A percentile compares a stretch with the other conserved stretches of the same genome.
phyloP scores from a whole-genome alignment of 2,888 invertebrate species.

The Taenaris catops region DNA sequence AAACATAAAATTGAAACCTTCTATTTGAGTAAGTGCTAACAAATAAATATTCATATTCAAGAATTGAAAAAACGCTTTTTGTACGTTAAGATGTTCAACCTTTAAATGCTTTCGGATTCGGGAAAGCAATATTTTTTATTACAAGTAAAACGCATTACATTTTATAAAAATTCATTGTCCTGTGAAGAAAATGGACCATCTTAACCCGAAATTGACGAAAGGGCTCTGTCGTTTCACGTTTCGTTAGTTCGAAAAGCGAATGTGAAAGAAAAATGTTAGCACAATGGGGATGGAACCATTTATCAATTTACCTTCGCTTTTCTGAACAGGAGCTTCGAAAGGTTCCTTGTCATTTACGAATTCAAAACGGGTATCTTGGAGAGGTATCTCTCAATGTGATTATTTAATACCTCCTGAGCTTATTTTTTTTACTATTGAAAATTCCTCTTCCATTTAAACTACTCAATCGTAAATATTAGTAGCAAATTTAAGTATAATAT shows the following conservation, averaged over 20 bases:
- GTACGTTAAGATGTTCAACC: too few relatives aligned
- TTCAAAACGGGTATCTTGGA: slow-evolving; percentile 9
- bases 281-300: slow-evolving; percentile 16
- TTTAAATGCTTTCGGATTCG: not conserved
- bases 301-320: slow-evolving; percentile 18
- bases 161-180: slow-evolving; percentile 7
- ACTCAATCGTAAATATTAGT: too few relatives aligned
- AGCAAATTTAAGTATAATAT: too few relatives aligned
- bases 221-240: slow-evolving; percentile 15
- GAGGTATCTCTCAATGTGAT: slow-evolving; percentile 5
- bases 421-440: too few relatives aligned
- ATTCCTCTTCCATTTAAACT: too few relatives aligned
- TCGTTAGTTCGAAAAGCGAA: slow-evolving; percentile 12
- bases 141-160: not conserved
- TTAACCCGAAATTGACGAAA: slow-evolving; percentile 10
- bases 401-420: not conserved
- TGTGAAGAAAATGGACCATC: slow-evolving; percentile 3
- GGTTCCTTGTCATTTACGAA: slow-evolving; percentile 14
- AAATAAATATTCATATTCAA: too few relatives aligned
- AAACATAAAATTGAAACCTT: too few relatives aligned
- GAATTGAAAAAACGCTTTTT: too few relatives aligned
- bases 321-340: slow-evolving; percentile 11
- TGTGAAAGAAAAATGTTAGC: slow-evolving; percentile 14
- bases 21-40: too few relatives aligned
- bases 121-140: not conserved